These are phyloP conservation scores for Lordiphosa andalusiaca DNA, from an alignment of 2,888 invertebrate species.

Conservation along the genomic window DNA sequence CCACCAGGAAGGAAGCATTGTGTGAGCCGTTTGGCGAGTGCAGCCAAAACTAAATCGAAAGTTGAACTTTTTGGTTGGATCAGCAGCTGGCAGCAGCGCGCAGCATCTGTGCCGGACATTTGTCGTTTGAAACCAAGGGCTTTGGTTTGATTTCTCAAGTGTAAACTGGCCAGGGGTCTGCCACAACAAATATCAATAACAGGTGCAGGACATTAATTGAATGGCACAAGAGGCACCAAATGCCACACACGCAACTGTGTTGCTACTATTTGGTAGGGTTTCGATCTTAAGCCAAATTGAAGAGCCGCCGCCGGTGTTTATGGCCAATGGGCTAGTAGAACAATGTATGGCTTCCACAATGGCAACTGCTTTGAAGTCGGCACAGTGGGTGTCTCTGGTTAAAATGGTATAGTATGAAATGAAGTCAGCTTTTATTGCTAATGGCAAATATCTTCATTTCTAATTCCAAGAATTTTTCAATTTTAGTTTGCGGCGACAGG, in stretches of 20 bases:
- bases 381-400: no score
- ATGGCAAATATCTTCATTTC: no score
- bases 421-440: no score
- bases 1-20: slow-evolving; percentile 29
- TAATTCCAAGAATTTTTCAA: no score
- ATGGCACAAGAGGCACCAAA: slow-evolving; percentile 10
- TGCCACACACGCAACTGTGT: neutral
- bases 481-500: no score
- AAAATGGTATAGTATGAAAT: no score
- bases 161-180: slow-evolving; percentile 48
- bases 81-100: neutral
- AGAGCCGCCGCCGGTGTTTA: neutral
- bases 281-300: no score
- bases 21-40: slow-evolving; percentile 21
- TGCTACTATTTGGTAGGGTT: slow-evolving; percentile 36
- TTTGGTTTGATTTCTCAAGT: slow-evolving; percentile 71
- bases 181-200: slow-evolving; percentile 65
- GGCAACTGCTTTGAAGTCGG: no score
- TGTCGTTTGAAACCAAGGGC: slow-evolving; percentile 46
- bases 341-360: no score
- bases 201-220: slow-evolving; percentile 23
- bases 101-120: slow-evolving; percentile 63
- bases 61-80: slow-evolving; percentile 41
- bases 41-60: slow-evolving; percentile 66
- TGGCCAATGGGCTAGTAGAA: no score